phyloP scores from a whole-genome alignment of 2,888 invertebrate species.

The Notodonta dromedarius region DNA sequence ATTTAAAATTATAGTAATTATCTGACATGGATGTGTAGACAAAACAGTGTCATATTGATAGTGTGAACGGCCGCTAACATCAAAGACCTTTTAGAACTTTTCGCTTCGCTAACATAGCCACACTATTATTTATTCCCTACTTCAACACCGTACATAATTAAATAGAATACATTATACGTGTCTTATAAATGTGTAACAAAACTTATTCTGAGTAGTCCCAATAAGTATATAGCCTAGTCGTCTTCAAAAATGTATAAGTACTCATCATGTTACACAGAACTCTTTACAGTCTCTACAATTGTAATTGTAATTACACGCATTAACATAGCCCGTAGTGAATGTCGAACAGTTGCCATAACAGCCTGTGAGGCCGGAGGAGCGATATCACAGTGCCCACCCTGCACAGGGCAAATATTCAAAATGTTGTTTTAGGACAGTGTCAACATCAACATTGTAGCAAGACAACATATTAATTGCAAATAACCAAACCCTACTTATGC shows the following conservation, averaged over 20 bases:
- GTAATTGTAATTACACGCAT: slow-evolving; percentile 14
- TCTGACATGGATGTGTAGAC: too few species aligned
- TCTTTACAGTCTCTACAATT: slow-evolving; percentile 1
- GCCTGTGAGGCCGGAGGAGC: slow-evolving; percentile 18
- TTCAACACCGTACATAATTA: too few species aligned
- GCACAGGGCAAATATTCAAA: slow-evolving; percentile 49
- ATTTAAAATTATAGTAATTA: too few species aligned
- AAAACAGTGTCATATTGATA: too few species aligned
- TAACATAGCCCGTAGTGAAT: slow-evolving; percentile 28
- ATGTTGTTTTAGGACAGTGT: slow-evolving; percentile 68
- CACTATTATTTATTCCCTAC: too few species aligned
- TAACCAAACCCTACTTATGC: slow-evolving; percentile 43
- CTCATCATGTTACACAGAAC: neutral
- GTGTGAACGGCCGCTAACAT: too few species aligned
- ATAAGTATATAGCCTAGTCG: neutral
- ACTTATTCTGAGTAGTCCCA: neutral
- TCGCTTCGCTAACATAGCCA: too few species aligned
- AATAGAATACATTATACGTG: too few species aligned
- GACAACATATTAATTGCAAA: slow-evolving; percentile 69
- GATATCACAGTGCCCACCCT: slow-evolving; percentile 38
- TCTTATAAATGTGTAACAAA: too few species aligned
- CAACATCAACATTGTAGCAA: slow-evolving; percentile 52
- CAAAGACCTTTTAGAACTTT: too few species aligned
- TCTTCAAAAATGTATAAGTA: neutral
- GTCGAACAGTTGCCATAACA: slow-evolving; percentile 38